These are phyloP conservation scores for Pollenia angustigena DNA, from an alignment of 2,888 invertebrate species.

Conservation along the genomic window DNA sequence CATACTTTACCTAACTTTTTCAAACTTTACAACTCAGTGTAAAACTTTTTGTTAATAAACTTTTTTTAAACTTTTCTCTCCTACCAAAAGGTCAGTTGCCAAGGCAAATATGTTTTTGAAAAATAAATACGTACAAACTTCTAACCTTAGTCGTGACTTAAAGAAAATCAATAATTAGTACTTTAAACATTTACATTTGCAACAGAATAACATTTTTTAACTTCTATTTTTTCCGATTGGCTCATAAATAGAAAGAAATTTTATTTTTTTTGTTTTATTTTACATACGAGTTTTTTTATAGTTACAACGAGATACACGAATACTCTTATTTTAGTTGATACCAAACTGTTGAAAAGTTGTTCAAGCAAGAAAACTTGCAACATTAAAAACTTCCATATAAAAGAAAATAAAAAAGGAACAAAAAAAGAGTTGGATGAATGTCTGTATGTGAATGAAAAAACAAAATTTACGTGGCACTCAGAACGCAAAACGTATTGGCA, in stretches of 20 bases:
- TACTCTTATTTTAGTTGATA: neutral
- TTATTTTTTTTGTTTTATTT: neutral
- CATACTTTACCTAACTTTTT: no score
- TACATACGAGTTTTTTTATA: no score
- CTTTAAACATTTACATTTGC: neutral
- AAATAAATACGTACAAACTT: neutral
- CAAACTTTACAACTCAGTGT: neutral
- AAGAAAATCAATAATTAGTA: constrained; percentile 23
- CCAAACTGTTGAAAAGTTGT: constrained; percentile 2
- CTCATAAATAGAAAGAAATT: neutral
- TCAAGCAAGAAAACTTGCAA: constrained; percentile 36
- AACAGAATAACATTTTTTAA: neutral
- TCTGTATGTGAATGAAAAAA: neutral
- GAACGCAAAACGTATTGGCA: neutral
- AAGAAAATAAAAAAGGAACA: neutral
- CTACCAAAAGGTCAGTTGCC: neutral
- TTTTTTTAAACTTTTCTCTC: neutral
- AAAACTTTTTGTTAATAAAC: neutral
- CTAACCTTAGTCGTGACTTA: neutral
- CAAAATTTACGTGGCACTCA: neutral
- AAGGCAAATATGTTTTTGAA: neutral
- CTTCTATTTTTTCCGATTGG: neutral
- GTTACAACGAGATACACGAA: no score
- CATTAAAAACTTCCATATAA: constrained; percentile 1
- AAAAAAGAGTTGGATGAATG: neutral